phyloP scores from a whole-genome alignment of 2,797 vertebrate genomes.

The Sorex maritimensis region DNA sequence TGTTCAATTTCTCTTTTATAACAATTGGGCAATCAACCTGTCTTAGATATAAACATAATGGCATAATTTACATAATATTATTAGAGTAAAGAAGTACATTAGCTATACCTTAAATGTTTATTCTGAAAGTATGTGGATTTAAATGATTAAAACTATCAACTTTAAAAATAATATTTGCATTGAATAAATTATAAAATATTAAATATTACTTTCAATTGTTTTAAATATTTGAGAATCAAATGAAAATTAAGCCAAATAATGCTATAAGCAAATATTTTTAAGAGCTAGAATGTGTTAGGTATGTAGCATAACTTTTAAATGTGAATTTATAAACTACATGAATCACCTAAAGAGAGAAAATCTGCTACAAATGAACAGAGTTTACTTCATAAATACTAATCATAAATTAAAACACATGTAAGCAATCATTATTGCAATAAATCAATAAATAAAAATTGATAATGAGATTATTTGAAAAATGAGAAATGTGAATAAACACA shows the following conservation, averaged over 20 bases:
- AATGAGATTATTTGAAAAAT: slow-evolving; percentile 17
- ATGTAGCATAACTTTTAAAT: neutral
- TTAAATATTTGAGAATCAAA: neutral
- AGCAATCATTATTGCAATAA: neutral
- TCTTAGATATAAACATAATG: slow-evolving; percentile 58
- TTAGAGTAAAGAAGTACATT: neutral
- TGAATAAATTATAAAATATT: neutral
- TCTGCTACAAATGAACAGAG: neutral
- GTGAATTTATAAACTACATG: neutral
- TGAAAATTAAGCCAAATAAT: slow-evolving; percentile 37
- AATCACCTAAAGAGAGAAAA: neutral
- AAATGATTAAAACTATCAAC: too few relatives aligned
- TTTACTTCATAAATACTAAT: slow-evolving; percentile 29
- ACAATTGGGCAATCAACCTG: slow-evolving; percentile 21
- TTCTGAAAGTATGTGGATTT: neutral
- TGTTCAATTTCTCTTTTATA: slow-evolving; percentile 33
- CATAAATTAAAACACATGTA: too few relatives aligned
- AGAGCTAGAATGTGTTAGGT: neutral
- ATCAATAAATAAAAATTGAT: neutral
- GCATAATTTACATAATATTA: slow-evolving; percentile 15
- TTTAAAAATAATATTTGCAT: too few relatives aligned
- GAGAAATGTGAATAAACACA: neutral
- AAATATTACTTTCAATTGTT: neutral
- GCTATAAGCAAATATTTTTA: slow-evolving; percentile 12
- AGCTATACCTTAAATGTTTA: slow-evolving; percentile 11